Percentiles rank a stretch among this genome's conserved stretches.
Evolutionary conservation across 2,888 invertebrate genomes (phyloP).

Genomic region (Cryptocephalus primarius): DNA sequence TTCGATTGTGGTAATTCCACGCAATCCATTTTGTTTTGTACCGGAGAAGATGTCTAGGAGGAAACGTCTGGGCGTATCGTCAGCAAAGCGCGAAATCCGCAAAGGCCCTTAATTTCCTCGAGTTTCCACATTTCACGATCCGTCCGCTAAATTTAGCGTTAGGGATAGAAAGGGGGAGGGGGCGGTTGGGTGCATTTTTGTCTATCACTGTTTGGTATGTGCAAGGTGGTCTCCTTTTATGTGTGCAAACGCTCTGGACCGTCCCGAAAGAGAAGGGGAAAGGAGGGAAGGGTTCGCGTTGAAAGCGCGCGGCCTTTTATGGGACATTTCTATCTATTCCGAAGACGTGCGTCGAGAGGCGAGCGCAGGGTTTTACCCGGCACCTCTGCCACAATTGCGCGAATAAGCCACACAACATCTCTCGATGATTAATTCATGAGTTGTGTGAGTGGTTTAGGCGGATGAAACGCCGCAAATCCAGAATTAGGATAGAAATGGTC

Average conservation of each 20-base stretch:
- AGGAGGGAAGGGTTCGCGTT: slow-evolving; percentile 10
- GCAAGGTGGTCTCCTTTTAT: slow-evolving; percentile 2
- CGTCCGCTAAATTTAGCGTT: no score
- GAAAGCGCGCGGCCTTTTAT: slow-evolving; percentile 18
- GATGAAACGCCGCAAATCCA: slow-evolving; percentile 32
- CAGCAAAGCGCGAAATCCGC: no score
- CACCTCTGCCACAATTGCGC: slow-evolving; percentile 6
- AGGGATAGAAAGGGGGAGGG: no score
- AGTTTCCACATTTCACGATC: no score
- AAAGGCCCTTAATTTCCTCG: no score
- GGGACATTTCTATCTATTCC: slow-evolving; percentile 24
- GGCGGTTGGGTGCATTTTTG: no score
- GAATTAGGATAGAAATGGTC: slow-evolving; percentile 34
- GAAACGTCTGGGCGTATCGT: no score
- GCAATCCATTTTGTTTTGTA: no score
- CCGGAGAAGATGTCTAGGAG: no score
- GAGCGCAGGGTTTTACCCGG: neutral
- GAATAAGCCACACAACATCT: slow-evolving; percentile 26
- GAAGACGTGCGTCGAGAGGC: slow-evolving; percentile 17
- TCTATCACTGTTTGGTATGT: slow-evolving; percentile 3
- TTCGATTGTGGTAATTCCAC: no score
- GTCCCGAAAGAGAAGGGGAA: neutral
- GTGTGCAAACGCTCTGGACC: slow-evolving; percentile 5
- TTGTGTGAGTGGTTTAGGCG: slow-evolving; percentile 33
- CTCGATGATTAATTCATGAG: slow-evolving; percentile 36